Evolutionary conservation across 2,888 invertebrate species (phyloP), one percentile per base, ranked within the genome.

Genomic region (Macrosiphum euphorbiae): DNA sequence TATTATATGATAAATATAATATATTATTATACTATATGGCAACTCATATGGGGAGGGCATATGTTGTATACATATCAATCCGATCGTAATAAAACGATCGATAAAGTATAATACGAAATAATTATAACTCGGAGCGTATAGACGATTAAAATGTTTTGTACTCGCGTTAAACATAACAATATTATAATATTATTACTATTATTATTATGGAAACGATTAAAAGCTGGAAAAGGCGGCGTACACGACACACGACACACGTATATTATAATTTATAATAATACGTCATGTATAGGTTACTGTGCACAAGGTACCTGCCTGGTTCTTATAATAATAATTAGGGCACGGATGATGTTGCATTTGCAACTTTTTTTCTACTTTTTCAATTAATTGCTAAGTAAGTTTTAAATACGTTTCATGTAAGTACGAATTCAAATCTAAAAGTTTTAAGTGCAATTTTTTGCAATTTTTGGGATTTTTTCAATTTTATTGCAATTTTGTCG

Each of bases 21-120:
- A 41, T 84, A 44, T 44, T 41, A 85, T 85, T 41, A 85, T 35
- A 67, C 20, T 41, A 61, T 61, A 11, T 13, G 28, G 3, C n/a
- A n/a, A n/a, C 35, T 2, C 8, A 20, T 8, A 8, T 44, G 0
- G 85, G 85, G 85, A 41, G 78, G 5, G 44, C 26, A 26, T 85
- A 8, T 78, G 35, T 78, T 10, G 35, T 78, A 35, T 78, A 20
- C 8, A 35, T 35, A 78, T 85, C 85, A 44, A 85, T 85, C 26
- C 44, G 85, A 44, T 85, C 85, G 85, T 13, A 85, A 85, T 44
- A 85, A 85, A 85, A 85, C 44, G 44, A 26, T 85, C 44, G 85
- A 85, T 85, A 44, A 44, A 44, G 28, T 78, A 78, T 35, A 78
- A 78, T 78, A 78, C 78, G 78, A 78, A 78, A 78, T 78, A 78